Base-by-base conservation (phyloP, 1,140 invertebrate genomes). In the Telenomus remus region DNA sequence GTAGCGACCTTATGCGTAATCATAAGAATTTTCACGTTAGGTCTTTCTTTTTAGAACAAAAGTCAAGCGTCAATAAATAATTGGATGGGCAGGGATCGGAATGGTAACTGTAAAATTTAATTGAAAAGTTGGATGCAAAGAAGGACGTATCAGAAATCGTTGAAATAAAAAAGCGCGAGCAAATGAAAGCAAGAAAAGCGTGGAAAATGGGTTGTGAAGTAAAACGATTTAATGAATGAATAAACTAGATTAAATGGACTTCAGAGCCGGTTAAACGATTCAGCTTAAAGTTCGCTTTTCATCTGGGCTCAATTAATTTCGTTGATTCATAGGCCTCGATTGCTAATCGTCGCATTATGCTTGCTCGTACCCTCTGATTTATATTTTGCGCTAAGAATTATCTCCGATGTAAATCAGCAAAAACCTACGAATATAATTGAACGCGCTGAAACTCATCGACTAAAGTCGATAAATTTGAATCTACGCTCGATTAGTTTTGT, bases 371-470 rank as follows among this genome's bases (percentile, higher is more conserved):
- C 37, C 9, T 39, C n/a, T 39, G 37, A 39, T 39, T 39, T 39
- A n/a, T n/a, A 39, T 39, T n/a, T 39, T 9, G 8, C 37, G 37
- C n/a, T 11, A 39, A 9, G 9, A 39, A 39, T 39, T 39, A 39
- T 39, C 37, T 1, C 37, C 37, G 37, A 39, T 39, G 37, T 39
- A 39, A 39, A 39, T 39, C 37, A 4, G n/a, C 9, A 2, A 39
- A 39, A 39, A n/a, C n/a, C 37, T 39, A 11, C n/a, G 37, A n/a
- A 39, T 39, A 39, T 39, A 39, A 39, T 39, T 39, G n/a, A 39
- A 39, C 37, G n/a, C n/a, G 37, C 37, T 39, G 9, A 39, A 39
- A 11, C 9, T 39, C 8, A 39, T 39, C n/a, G 9, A n/a, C n/a
- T 39, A 3, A 6, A 27, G 19, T 1, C 19, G 6, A 6, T 27